A percentile compares a stretch with the other conserved stretches of the same genome.
These are phyloP conservation scores for Megaleporinus macrocephalus DNA, from an alignment of 2,113 vertebrate genomes.

Conservation along the genomic window DNA sequence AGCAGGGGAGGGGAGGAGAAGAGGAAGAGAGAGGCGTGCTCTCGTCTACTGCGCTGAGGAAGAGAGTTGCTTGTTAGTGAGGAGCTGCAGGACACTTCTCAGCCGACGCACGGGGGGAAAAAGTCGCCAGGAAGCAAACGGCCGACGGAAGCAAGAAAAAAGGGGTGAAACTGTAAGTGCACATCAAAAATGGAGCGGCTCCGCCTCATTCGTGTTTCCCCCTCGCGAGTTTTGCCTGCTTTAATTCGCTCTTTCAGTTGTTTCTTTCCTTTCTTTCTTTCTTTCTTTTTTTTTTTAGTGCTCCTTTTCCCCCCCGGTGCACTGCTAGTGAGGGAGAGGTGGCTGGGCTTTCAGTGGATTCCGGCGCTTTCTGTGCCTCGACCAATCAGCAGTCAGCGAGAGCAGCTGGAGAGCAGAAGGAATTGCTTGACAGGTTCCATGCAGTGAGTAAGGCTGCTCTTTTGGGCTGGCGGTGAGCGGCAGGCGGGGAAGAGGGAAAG, in stretches of 20 bases:
- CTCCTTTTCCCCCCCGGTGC: conserved; percentile 37
- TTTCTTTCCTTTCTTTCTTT: conserved; percentile 19
- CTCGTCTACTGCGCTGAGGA: conserved; percentile 38
- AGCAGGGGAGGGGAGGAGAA: conserved; percentile 39
- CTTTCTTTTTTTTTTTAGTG: conserved; percentile 9
- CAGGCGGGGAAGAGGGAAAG: conserved; percentile 7
- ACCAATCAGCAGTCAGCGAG: conserved; percentile 60
- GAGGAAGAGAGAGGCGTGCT: conserved; percentile 18
- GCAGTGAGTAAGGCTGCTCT: conserved; percentile 48
- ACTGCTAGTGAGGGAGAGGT: conserved; percentile 46
- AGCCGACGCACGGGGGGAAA: conserved; percentile 26
- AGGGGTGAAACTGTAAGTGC: conserved; percentile 42
- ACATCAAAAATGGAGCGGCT: conserved; percentile 25
- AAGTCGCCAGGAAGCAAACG: conserved; percentile 45
- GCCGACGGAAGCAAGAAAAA: not conserved
- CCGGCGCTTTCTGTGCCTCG: conserved; percentile 36
- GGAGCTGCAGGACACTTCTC: conserved; percentile 39
- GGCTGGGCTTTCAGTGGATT: conserved; percentile 47
- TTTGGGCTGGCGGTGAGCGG: conserved; percentile 20
- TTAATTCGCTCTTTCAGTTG: not conserved
- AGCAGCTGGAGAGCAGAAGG: conserved; percentile 51
- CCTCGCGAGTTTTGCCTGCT: not conserved
- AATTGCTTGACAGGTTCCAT: conserved; percentile 58
- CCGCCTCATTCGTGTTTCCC: conserved; percentile 6
- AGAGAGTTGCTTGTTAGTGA: conserved; percentile 41